Evolutionary conservation across 2,888 invertebrate genomes (phyloP), one percentile per base, ranked within the genome.

Genomic region (Rhaphigaster nebulosa): DNA sequence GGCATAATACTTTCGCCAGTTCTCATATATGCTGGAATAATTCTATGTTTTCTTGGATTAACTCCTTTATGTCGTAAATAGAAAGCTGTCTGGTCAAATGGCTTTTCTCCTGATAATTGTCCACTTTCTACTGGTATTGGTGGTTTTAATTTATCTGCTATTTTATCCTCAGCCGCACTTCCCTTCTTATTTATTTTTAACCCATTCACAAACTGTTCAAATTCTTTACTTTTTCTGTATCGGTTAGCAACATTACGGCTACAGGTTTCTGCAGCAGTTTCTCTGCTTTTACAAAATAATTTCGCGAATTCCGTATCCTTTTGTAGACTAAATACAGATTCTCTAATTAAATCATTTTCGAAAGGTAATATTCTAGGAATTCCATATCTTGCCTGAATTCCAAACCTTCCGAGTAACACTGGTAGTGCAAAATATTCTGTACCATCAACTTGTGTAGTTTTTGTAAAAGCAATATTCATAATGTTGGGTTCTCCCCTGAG

Each of bases 381-480:
- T 18, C 92, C 92, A 70, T 88, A 92, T 89, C 91, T 91, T 34
- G 87, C 52, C 45, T 87, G 88, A 56, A 92, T 91, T 26, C 92
- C 92, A 13, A 91, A 87, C 50, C 88, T 65, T 15, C 92, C 92
- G 12, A 92, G 87, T 54, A 91, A 89, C 29, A 92, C 91, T 34
- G 92, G 92, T 29, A 92, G 70, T 0, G 92, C 89, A 70, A 92
- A 92, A 65, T 91, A 92, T n/a, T 92, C 91, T 6, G 90, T 87
- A n/a, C 91, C 91, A 38, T 91, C 90, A 18, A 92, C 90, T n/a
- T 89, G 91, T 45, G 88, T 60, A 18, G 91, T 91, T 45, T 90
- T 80, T 38, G 90, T 80, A 23, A 92, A 91, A 84, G 92, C 90
- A 56, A 92, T 92, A 56, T 91, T 91, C 15, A 91, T 90, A 34